phyloP scores from a whole-genome alignment of 2,888 invertebrate species.

The Watsonalla binaria region DNA sequence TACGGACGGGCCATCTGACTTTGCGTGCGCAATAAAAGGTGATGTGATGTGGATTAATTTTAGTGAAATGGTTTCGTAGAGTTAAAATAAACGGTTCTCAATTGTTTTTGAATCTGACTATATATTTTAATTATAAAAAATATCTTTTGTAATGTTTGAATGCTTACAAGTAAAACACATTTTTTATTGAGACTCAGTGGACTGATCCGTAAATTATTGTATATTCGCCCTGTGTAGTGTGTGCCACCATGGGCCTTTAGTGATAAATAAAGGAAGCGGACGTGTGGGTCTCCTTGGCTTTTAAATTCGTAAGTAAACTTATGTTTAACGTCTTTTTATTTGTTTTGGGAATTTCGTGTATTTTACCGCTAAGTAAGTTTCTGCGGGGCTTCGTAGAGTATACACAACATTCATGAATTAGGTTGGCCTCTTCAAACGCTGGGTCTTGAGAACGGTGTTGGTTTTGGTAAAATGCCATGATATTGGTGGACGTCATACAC shows the following conservation, averaged over 20 bases:
- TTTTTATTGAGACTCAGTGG: conserved; percentile 31
- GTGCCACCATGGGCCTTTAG: conserved; percentile 45
- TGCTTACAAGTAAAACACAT: conserved; percentile 9
- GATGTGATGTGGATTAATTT: conserved; percentile 25
- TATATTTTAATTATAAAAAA: not conserved
- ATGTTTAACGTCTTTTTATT: not conserved
- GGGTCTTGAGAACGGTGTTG: not conserved
- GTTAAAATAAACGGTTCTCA: conserved; percentile 6
- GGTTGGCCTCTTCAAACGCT: too few species aligned
- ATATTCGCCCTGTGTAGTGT: conserved; percentile 45
- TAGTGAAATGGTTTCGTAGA: conserved; percentile 24
- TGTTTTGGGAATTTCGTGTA: not conserved
- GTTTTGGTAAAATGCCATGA: conserved; percentile 15
- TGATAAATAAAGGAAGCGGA: conserved; percentile 40
- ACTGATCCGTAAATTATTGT: conserved; percentile 37
- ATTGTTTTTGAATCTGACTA: conserved; percentile 1
- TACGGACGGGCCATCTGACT: conserved; percentile 17
- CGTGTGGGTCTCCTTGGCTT: conserved; percentile 4
- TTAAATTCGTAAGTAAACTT: not conserved
- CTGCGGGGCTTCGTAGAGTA: too few species aligned
- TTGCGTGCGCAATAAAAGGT: conserved; percentile 47
- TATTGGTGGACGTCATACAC: conserved; percentile 10
- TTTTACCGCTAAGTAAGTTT: not conserved
- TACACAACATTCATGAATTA: too few species aligned
- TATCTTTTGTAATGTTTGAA: not conserved